Evolutionary conservation across 2,888 invertebrate genomes (phyloP).

Genomic region (Agonum fuliginosum): DNA sequence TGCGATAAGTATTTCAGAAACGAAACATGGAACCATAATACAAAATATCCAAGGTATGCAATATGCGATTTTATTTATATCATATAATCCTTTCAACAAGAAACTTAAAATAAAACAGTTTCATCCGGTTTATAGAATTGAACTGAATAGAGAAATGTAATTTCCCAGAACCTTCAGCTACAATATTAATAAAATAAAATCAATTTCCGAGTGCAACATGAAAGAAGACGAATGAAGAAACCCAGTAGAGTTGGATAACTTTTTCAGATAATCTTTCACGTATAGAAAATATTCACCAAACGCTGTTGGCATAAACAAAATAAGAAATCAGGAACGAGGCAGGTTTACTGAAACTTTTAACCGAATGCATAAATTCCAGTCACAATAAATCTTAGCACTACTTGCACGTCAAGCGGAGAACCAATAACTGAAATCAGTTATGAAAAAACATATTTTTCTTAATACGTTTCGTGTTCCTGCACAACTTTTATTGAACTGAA

Average conservation of each 20-base stretch:
- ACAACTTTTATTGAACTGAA: slow-evolving; percentile 34
- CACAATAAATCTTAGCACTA: slow-evolving; percentile 22
- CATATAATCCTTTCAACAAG: no score
- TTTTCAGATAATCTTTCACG: not conserved
- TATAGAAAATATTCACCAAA: not conserved
- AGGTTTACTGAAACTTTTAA: slow-evolving; percentile 8
- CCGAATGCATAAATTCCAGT: slow-evolving; percentile 27
- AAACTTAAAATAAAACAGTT: no score
- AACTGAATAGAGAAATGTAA: not conserved
- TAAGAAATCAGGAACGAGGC: not conserved
- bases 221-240: not conserved
- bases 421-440: slow-evolving; percentile 25
- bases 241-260: not conserved
- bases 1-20: no score
- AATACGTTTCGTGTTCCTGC: slow-evolving; percentile 14
- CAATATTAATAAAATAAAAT: not conserved
- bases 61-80: no score
- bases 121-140: not conserved
- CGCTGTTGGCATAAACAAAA: not conserved
- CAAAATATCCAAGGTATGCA: no score
- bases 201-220: not conserved
- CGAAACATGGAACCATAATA: no score
- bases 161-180: not conserved
- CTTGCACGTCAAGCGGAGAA: slow-evolving; percentile 24
- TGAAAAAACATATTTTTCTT: slow-evolving; percentile 38